Percentiles rank a stretch among this genome's conserved stretches.
These are phyloP conservation scores for Apomyelois bistriatella DNA, from an alignment of 2,888 invertebrate species.

Conservation along the genomic window DNA sequence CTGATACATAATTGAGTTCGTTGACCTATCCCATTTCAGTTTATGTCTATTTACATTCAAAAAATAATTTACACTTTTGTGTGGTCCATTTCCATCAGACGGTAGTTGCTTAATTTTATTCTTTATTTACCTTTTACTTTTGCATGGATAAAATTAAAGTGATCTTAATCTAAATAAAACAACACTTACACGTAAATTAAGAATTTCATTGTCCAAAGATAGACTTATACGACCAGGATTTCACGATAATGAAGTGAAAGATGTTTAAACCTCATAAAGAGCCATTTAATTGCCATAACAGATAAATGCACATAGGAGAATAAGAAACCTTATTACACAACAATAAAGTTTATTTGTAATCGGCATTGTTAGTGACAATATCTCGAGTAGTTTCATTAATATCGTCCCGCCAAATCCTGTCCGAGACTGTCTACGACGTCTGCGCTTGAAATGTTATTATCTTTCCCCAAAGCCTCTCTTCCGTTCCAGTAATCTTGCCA, in stretches of 20 bases:
- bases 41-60: too few relatives aligned
- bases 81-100: too few relatives aligned
- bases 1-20: too few relatives aligned
- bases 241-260: background rate
- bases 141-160: too few relatives aligned
- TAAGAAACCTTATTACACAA: slow-evolving; percentile 2
- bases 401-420: slow-evolving; percentile 38
- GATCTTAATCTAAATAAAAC: too few relatives aligned
- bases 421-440: slow-evolving; percentile 38
- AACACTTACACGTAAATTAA: too few relatives aligned
- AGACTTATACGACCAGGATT: too few relatives aligned
- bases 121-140: too few relatives aligned
- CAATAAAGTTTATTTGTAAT: slow-evolving; percentile 7
- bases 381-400: slow-evolving; percentile 31
- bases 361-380: slow-evolving; percentile 11
- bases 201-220: too few relatives aligned
- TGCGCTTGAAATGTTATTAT: slow-evolving; percentile 71
- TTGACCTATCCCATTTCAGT: too few relatives aligned
- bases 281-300: background rate
- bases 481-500: slow-evolving; percentile 56
- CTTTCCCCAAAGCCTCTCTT: slow-evolving; percentile 67
- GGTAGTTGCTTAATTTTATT: too few relatives aligned
- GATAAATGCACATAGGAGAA: background rate
- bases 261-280: background rate
- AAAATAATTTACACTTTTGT: too few relatives aligned